Conservation (phyloP, 2,888 invertebrate genomes). For the Dysmachus trigonus region DNA sequence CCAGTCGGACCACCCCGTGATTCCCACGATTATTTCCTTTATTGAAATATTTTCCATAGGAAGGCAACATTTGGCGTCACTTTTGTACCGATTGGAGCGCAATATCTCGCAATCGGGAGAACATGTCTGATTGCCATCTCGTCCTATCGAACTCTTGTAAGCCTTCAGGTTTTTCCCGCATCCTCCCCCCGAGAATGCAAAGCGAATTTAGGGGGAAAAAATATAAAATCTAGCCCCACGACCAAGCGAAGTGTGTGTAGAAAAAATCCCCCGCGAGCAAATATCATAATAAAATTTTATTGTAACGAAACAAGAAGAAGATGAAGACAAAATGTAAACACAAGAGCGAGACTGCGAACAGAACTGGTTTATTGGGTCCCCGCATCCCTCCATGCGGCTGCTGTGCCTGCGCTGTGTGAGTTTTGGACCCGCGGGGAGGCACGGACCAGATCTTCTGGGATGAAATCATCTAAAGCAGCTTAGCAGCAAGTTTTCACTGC, state of each 20-base stretch:
- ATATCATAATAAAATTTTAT: slow-evolving; percentile 9
- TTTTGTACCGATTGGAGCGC: background rate
- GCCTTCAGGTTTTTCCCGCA: background rate
- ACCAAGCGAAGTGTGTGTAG: background rate
- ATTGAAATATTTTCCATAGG: background rate
- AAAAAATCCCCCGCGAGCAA: background rate
- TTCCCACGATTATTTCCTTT: background rate
- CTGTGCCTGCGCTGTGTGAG: background rate
- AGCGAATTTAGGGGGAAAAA: background rate
- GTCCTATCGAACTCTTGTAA: background rate
- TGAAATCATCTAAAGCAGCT: slow-evolving; percentile 12
- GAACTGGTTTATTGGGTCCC: background rate
- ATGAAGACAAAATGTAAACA: slow-evolving; percentile 7
- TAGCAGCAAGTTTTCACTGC: background rate
- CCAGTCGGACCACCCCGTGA: background rate
- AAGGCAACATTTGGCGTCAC: background rate
- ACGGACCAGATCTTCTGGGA: background rate
- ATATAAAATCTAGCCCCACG: background rate
- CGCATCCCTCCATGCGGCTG: background rate
- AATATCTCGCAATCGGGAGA: background rate
- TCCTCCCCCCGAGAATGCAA: background rate
- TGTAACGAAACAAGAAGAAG: background rate
- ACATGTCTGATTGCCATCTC: background rate
- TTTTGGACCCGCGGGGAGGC: background rate
- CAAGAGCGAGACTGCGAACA: background rate